A percentile compares a stretch with the other conserved stretches of the same genome.
phyloP scores from a whole-genome alignment of 2,888 invertebrate genomes.

The Octodonta nipae region DNA sequence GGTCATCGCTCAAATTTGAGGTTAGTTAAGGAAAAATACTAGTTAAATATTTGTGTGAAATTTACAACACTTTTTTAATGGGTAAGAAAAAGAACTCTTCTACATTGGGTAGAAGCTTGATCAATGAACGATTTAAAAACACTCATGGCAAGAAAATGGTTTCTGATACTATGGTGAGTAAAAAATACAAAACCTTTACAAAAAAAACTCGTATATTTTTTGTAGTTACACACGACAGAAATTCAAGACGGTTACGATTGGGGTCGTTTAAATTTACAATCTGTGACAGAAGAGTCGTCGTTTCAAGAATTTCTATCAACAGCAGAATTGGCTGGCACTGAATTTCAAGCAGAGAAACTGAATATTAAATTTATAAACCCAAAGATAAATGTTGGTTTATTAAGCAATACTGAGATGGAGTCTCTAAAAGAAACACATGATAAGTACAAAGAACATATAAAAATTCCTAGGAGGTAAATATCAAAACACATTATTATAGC shows the following conservation, averaged over 20 bases:
- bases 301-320: slow-evolving; percentile 92
- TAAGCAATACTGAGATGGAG: slow-evolving; percentile 44
- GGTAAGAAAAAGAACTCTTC: slow-evolving; percentile 1
- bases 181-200: slow-evolving; percentile 2
- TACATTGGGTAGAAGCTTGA: slow-evolving; percentile 52
- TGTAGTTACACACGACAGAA: slow-evolving; percentile 71
- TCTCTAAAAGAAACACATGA: slow-evolving; percentile 42
- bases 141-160: slow-evolving; percentile 49
- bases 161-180: slow-evolving; percentile 57
- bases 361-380: slow-evolving; percentile 66
- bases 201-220: not conserved
- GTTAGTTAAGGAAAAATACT: too few species aligned
- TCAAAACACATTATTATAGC: not conserved
- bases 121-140: slow-evolving; percentile 61
- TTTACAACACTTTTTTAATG: too few species aligned
- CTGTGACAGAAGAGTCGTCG: slow-evolving; percentile 90
- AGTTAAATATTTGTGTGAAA: too few species aligned
- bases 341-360: slow-evolving; percentile 83
- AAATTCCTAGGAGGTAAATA: slow-evolving; percentile 65
- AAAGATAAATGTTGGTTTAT: slow-evolving; percentile 44
- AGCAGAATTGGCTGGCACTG: slow-evolving; percentile 85
- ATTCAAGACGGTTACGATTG: slow-evolving; percentile 83
- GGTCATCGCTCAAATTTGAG: too few species aligned
- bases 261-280: slow-evolving; percentile 78
- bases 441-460: slow-evolving; percentile 48